These are phyloP conservation scores for Oncorhynchus tshawytscha DNA, from an alignment of 2,113 vertebrate species.

Conservation along the genomic window DNA sequence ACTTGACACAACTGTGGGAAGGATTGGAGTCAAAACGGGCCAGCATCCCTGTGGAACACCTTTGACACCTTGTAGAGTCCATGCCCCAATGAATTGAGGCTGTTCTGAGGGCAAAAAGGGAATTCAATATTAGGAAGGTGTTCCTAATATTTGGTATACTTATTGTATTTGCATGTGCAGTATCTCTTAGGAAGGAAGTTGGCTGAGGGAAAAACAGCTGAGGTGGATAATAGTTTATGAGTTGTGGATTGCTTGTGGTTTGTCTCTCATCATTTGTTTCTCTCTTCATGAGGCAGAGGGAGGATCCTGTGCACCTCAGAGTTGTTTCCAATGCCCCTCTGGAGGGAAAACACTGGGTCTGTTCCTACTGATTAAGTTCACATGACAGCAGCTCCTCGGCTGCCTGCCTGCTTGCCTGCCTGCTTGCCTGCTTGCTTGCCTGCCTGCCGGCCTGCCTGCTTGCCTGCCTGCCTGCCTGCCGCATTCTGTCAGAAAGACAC, in stretches of 20 bases:
- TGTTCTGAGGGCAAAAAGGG: no score
- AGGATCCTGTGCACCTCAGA: constrained; percentile 25
- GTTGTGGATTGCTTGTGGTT: not conserved
- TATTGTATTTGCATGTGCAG: not conserved
- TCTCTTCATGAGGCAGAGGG: constrained; percentile 15
- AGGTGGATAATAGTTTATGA: not conserved
- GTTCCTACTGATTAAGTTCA: constrained; percentile 50
- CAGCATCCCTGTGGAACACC: no score
- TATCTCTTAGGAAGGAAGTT: not conserved
- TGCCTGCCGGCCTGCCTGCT: constrained; percentile 41
- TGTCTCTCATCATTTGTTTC: not conserved
- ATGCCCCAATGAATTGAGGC: no score
- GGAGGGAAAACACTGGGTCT: constrained; percentile 25
- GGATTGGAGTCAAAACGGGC: no score
- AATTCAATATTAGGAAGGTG: no score
- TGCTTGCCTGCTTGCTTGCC: constrained; percentile 13
- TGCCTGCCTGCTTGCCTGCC: constrained; percentile 32
- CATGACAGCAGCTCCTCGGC: constrained; percentile 39
- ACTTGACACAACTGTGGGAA: no score
- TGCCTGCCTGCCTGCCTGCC: constrained; percentile 35
- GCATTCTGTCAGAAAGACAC: constrained; percentile 61
- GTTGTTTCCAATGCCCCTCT: constrained; percentile 21
- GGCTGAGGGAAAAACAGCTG: constrained; percentile 4
- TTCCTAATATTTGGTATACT: no score
- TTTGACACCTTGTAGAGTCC: no score